Evolutionary conservation across 2,797 vertebrate genomes (phyloP), one percentile per base, ranked within the genome.

Genomic region (Muraenolepis orangiensis): DNA sequence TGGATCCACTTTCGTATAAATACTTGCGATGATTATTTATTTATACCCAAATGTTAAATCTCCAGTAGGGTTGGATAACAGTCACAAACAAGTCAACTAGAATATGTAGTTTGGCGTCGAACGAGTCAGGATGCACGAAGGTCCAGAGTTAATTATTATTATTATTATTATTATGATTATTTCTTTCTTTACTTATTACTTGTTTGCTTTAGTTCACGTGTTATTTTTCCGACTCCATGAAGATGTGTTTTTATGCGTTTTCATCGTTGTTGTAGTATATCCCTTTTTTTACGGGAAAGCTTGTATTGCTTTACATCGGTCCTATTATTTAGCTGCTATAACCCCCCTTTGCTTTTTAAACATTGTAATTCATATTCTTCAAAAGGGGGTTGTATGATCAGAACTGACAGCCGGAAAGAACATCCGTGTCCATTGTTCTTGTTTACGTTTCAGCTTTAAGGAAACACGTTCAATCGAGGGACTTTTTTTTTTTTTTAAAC

Each of bases 381-480:
- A 64, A 4, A 26, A 26, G 23, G 23, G 10, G 16, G 34, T 28
- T 66, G 32, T 16, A 38, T 36, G 71, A 34, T n/a, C 40, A 51
- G 31, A 32, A 34, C 30, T 72, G 26, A 26, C n/a, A 66, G 72
- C 72, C 57, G 23, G 23, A 66, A 64, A 23, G 51, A 72, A 72
- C 72, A 72, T 36, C n/a, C n/a, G n/a, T 57, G 36, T 14, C 29
- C 71, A 72, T 72, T 61, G 1, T 72, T 72, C 18, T 51, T 64
- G 16, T 13, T 72, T 66, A n/a, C n/a, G n/a, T n/a, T n/a, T n/a
- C n/a, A n/a, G n/a, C n/a, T 26, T 26, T 26, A n/a, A 64, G 57
- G 57, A 64, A n/a, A 7, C 5, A 64, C 5, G 12, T 20, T 6
- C n/a, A n/a, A n/a, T n/a, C n/a, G n/a, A n/a, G n/a, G n/a, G n/a